Conservation (phyloP, 2,113 vertebrate genomes). For the Cisticola juncidis region DNA sequence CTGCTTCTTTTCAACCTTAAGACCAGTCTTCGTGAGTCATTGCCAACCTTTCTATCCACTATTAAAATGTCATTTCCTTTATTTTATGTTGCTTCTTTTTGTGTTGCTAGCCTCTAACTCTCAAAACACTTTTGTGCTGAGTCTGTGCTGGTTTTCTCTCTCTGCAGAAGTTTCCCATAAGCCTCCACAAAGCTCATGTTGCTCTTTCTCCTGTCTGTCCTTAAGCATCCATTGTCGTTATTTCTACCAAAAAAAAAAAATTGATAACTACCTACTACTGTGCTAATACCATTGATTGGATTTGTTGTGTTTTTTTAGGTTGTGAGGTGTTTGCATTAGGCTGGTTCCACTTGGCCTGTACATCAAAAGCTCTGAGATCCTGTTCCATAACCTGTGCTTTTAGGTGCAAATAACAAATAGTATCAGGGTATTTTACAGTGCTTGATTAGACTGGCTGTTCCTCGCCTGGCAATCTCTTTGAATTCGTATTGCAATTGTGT, state of each 20-base stretch:
- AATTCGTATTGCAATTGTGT: background rate
- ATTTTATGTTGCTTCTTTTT: background rate
- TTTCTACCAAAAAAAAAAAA: background rate
- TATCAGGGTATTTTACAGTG: background rate
- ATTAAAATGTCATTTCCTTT: background rate
- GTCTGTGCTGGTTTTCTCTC: background rate
- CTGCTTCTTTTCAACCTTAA: background rate
- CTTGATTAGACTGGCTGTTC: background rate
- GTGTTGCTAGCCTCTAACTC: background rate
- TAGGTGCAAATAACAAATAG: background rate
- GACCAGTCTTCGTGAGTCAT: background rate
- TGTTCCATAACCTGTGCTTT: background rate
- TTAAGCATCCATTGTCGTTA: background rate
- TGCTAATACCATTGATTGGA: background rate
- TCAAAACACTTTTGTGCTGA: background rate
- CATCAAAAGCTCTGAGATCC: background rate
- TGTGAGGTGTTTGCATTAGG: background rate
- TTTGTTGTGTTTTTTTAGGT: background rate
- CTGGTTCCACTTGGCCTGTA: background rate
- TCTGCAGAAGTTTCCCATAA: background rate
- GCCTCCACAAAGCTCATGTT: background rate
- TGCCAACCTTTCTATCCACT: constrained; percentile 8
- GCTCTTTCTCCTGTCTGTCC: background rate
- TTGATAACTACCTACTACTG: background rate
- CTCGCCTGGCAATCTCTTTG: rapidly evolving